Base-by-base conservation (phyloP, 2,113 vertebrate genomes). In the Nibea albiflora region DNA sequence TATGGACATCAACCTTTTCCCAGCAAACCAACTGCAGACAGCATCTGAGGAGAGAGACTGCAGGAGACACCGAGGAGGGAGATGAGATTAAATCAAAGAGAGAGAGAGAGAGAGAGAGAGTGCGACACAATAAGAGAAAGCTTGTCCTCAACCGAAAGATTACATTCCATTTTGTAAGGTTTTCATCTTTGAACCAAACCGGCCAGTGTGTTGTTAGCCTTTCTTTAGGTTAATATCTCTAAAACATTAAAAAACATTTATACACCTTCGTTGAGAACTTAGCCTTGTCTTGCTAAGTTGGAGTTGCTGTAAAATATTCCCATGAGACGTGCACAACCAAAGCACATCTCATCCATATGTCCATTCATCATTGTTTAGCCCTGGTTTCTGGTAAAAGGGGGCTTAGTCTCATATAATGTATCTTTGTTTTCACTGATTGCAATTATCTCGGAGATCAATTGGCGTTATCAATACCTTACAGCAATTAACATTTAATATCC, bases 401-500 rank as follows among this genome's bases (percentile, higher is more conserved):
- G 69, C 88, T 90, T 62, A 80, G 88, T 68, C 85, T 88, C 76
- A 83, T 86, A 92, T 89, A 93, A 93, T 93, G 80, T 89, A 92
- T 95, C 91, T 95, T 92, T 95, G 91, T 95, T 94, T 95, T 91
- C 89, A 88, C 92, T 90, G 90, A 94, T 93, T 93, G 91, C 91
- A 95, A 93, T 94, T 94, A 93, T 92, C 87, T 74, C 26, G 74
- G 60, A 84, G 90, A 94, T 95, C 94, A 92, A 95, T 95, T 83
- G 64, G 42, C 78, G 88, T 90, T 93, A 94, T 95, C 93, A 88
- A 95, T 95, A 94, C 89, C 92, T 92, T 93, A 92, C 94, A 95
- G 93, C 94, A 95, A 95, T 95, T 95, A 95, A 95, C 94, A 95
- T 95, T 95, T 95, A 94, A 95, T 95, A 95, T 94, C 95, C 92